Base-by-base conservation (phyloP, 2,888 invertebrate species). In the Meloe dianella region DNA sequence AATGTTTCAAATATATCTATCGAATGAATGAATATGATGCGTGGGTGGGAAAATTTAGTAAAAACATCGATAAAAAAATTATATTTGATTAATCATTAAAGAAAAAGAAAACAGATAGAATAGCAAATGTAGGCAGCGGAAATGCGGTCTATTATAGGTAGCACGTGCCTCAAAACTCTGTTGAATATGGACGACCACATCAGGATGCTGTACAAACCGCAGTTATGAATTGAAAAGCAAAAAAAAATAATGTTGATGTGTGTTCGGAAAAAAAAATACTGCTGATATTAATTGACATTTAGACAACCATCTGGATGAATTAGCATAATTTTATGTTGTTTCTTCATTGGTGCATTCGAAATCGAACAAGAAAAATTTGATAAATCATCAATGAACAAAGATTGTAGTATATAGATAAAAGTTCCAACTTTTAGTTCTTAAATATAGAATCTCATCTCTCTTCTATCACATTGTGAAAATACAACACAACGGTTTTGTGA, bases 101-200 rank as follows among this genome's bases (percentile, higher is more conserved):
- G 12, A 41, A 22, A 51, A 32, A 58, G n/a, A 63, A 57, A 61
- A 12, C 38, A 30, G 27, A 67, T 38, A 14, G 57, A 64, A 62
- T 5, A 56, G 24, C 24, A 57, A 61, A 60, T 57, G 68, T 68
- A 62, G 67, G 64, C 68, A 68, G 68, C 68, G 68, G 68, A 68
- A 68, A 65, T 60, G 65, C 65, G 63, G 54, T 56, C 41, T 60
- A 65, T 68, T 65, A 63, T 57, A 61, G 35, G 17, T 61, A 68
- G 68, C 68, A 68, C 68, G 68, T 68, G 68, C 57, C 63, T 27
- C 38, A 41, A 20, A 47, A 47, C 10, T 10, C 12, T 29, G 47
- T 47, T 20, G 47, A 47, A 47, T 20, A 47, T 47, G 47, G 22
- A 4, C 30, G 20, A 47, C 47, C 20, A 47, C 47, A 58, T 35